phyloP scores from a whole-genome alignment of 2,888 invertebrate genomes.

The Harpalus rufipes region DNA sequence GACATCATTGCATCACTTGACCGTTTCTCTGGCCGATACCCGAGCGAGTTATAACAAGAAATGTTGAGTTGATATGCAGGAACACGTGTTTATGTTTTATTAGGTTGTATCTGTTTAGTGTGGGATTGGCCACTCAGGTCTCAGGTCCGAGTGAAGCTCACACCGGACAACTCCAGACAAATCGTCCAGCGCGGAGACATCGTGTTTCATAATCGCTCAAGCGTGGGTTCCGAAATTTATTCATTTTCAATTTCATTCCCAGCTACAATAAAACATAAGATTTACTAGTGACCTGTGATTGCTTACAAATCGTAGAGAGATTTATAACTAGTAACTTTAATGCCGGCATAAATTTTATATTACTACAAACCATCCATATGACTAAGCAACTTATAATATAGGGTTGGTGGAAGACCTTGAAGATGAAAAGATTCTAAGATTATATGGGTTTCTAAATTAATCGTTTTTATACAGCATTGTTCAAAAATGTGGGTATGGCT shows the following conservation, averaged over 20 bases:
- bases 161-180: not conserved
- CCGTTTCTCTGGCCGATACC: slow-evolving; percentile 11
- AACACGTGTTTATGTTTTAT: slow-evolving; percentile 52
- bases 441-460: too few species aligned
- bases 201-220: slow-evolving; percentile 43
- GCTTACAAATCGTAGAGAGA: slow-evolving; percentile 30
- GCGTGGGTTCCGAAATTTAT: slow-evolving; percentile 48
- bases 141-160: slow-evolving; percentile 7
- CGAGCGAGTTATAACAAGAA: slow-evolving; percentile 43
- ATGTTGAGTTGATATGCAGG: slow-evolving; percentile 33
- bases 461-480: too few species aligned
- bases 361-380: slow-evolving; percentile 8
- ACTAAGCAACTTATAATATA: not conserved
- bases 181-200: slow-evolving; percentile 22
- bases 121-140: slow-evolving; percentile 5
- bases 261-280: slow-evolving; percentile 40
- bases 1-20: slow-evolving; percentile 31
- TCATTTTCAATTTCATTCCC: slow-evolving; percentile 43
- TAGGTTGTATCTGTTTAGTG: slow-evolving; percentile 29
- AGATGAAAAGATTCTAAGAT: too few species aligned
- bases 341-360: slow-evolving; percentile 34
- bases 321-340: slow-evolving; percentile 25
- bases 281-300: slow-evolving; percentile 43
- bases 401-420: not conserved
- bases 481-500: too few species aligned